These are phyloP conservation scores for Heliopora coerulea DNA, from an alignment of 92 coral and sea anemone genomes.

Conservation along the genomic window DNA sequence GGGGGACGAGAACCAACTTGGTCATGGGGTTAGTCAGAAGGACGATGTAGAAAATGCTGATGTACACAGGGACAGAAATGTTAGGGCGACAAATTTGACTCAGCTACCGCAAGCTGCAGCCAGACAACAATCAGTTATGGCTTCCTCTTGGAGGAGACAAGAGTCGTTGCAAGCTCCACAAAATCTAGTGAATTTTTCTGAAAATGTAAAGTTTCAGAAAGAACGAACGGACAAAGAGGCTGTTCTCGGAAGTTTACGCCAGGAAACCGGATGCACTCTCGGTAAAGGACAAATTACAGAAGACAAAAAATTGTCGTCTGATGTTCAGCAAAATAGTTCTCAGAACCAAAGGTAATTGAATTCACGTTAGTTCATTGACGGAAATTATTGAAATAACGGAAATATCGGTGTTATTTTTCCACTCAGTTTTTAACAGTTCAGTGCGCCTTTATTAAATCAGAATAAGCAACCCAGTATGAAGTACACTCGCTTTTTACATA, in stretches of 20 bases:
- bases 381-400: too few relatives aligned
- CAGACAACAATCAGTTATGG: neutral
- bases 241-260: neutral
- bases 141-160: neutral
- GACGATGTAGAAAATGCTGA: neutral
- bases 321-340: neutral
- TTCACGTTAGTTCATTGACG: too few relatives aligned
- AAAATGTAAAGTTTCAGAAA: neutral
- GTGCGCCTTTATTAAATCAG: too few relatives aligned
- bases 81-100: slow-evolving; percentile 6
- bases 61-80: neutral
- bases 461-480: too few relatives aligned
- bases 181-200: neutral
- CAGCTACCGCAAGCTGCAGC: slow-evolving; percentile 8
- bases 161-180: neutral
- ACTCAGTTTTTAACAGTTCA: too few relatives aligned
- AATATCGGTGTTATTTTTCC: too few relatives aligned
- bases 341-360: neutral
- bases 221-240: neutral
- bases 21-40: neutral
- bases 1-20: neutral
- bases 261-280: neutral
- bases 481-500: too few relatives aligned
- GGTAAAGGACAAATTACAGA: neutral
- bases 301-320: neutral